Evolutionary conservation across 1,140 invertebrate species (phyloP).

Genomic region (Cataglyphis hispanica): DNA sequence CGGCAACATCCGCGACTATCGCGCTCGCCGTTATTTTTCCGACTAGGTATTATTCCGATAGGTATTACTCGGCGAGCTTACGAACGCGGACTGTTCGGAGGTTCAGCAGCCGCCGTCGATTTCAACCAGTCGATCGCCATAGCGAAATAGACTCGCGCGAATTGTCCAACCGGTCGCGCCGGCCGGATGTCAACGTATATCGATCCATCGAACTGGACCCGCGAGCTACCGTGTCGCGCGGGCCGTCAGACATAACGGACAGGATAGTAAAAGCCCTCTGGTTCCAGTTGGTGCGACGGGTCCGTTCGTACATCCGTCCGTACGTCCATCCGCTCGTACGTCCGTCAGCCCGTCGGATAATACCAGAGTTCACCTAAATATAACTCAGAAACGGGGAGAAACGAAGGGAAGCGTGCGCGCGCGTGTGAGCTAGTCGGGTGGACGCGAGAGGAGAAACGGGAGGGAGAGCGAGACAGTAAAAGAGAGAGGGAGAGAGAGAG

Average conservation of each 20-base stretch:
- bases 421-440: not conserved
- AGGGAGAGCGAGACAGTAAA: not conserved
- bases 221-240: conserved; percentile 70
- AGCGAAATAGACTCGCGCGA: conserved; percentile 42
- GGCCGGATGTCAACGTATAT: conserved; percentile 74
- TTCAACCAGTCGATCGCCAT: conserved; percentile 20
- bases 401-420: not conserved
- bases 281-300: conserved; percentile 71
- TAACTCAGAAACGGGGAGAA: conserved; percentile 68
- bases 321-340: conserved; percentile 72
- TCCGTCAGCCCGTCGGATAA: conserved; percentile 77
- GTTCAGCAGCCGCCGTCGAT: conserved; percentile 6
- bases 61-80: conserved; percentile 5
- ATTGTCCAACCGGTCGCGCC: conserved; percentile 54
- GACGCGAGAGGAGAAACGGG: not conserved
- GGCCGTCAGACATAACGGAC: conserved; percentile 78
- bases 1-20: conserved; percentile 30
- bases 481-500: not conserved
- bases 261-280: conserved; percentile 77
- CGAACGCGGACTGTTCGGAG: not conserved
- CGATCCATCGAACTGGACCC: conserved; percentile 75
- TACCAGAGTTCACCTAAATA: conserved; percentile 82
- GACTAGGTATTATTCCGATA: not conserved
- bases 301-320: conserved; percentile 75
- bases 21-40: conserved; percentile 45